Conservation (phyloP, 2,888 invertebrate species). For the Ariolimax columbianus region DNA sequence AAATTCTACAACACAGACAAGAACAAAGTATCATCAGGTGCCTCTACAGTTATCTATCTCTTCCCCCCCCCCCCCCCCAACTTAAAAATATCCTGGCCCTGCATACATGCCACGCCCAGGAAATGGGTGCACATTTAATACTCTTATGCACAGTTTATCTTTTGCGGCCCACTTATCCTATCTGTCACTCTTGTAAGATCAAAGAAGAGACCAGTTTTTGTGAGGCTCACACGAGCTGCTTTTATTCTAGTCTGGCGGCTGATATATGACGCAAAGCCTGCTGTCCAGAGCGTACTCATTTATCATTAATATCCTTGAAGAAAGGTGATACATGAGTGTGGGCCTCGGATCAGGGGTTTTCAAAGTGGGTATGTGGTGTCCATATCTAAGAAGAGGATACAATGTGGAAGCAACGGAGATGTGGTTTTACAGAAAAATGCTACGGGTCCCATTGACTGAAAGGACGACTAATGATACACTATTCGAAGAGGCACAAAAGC, state of each 20-base stretch:
- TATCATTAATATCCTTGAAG: conserved; percentile 10
- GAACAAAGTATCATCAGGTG: background rate
- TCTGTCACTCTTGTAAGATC: background rate
- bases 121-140: background rate
- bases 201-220: background rate
- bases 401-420: too few relatives aligned
- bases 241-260: background rate
- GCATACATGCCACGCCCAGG: background rate
- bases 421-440: too few relatives aligned
- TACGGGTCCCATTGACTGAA: too few relatives aligned
- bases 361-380: too few relatives aligned
- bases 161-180: background rate
- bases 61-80: background rate
- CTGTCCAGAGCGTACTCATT: background rate
- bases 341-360: too few relatives aligned
- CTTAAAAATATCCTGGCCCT: background rate
- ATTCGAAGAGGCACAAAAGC: too few relatives aligned
- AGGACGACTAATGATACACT: too few relatives aligned
- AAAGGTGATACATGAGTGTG: background rate
- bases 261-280: background rate
- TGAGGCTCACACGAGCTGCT: background rate
- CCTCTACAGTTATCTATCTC: background rate
- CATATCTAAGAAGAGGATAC: too few relatives aligned
- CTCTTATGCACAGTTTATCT: background rate
- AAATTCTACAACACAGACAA: background rate